Conservation (phyloP, 2,797 vertebrate genomes). For the Scolopax bukidnonensis region DNA sequence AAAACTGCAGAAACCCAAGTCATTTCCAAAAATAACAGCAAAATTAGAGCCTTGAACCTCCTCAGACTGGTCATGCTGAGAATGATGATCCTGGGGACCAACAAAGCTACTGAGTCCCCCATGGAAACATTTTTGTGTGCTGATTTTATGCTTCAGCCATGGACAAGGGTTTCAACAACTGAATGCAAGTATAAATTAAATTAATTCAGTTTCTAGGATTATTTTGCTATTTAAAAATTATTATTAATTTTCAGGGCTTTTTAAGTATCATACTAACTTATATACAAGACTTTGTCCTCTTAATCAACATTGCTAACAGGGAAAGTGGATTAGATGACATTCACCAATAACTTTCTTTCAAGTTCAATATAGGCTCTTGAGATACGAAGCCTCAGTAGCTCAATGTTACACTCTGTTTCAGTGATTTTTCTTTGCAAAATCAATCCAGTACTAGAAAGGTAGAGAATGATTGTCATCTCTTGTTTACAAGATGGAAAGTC, state of each 20-base stretch:
- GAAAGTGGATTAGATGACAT: background rate
- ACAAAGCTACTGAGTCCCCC: constrained; percentile 59
- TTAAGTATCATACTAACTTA: background rate
- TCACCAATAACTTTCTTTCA: background rate
- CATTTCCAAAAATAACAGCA: constrained; percentile 84
- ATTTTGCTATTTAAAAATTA: background rate
- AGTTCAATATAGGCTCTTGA: background rate
- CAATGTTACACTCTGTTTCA: background rate
- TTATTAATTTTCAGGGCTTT: background rate
- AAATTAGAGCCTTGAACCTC: constrained; percentile 73
- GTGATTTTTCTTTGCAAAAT: background rate
- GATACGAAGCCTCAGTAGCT: background rate
- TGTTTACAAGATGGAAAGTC: background rate
- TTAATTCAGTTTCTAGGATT: background rate
- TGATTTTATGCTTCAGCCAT: constrained; percentile 32
- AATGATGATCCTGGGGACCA: constrained; percentile 64
- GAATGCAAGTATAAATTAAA: constrained; percentile 5
- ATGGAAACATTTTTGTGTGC: constrained; percentile 39
- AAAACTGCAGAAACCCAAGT: constrained; percentile 76
- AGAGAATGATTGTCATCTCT: background rate
- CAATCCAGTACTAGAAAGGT: background rate
- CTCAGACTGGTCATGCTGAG: constrained; percentile 70
- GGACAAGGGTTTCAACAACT: background rate
- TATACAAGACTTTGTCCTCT: background rate
- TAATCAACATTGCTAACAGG: background rate